Conservation (phyloP, 2,888 invertebrate genomes). For the Nesidiocoris tenuis region DNA sequence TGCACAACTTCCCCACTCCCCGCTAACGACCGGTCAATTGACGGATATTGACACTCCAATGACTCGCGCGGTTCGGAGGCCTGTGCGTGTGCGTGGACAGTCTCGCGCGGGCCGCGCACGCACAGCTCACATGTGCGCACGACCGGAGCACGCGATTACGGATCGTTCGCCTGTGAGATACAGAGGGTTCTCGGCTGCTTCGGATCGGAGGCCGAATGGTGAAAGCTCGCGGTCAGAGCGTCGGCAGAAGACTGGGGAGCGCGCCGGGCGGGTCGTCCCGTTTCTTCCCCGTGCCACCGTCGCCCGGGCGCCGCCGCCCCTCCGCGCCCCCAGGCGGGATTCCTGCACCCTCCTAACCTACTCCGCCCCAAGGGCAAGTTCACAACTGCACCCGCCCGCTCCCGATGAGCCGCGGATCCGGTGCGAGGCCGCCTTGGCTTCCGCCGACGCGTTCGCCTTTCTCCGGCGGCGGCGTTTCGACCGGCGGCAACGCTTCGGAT, state of each 20-base stretch:
- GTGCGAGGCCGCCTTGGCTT: no score
- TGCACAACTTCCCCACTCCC: no score
- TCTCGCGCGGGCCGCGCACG: not conserved
- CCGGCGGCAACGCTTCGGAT: no score
- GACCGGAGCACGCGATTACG: not conserved
- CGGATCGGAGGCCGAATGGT: not conserved
- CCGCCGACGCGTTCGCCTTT: no score
- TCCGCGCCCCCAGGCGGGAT: not conserved
- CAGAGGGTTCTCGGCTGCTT: not conserved
- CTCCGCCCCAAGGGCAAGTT: slow-evolving; percentile 36
- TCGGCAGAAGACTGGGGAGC: slow-evolving; percentile 35
- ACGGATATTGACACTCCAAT: not conserved
- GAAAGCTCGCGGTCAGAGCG: slow-evolving; percentile 34
- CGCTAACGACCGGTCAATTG: no score
- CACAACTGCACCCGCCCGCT: slow-evolving; percentile 30
- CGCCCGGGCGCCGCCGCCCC: not conserved
- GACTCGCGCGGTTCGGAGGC: not conserved
- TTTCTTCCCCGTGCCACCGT: not conserved
- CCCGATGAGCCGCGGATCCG: slow-evolving; percentile 14
- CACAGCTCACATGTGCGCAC: not conserved
- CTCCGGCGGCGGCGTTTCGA: no score
- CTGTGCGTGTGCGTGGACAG: not conserved
- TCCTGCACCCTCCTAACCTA: slow-evolving; percentile 4
- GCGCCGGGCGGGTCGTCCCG: slow-evolving; percentile 32
- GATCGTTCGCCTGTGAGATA: not conserved